These are phyloP conservation scores for Tachysurus fulvidraco DNA, from an alignment of 2,113 vertebrate species.

Conservation along the genomic window DNA sequence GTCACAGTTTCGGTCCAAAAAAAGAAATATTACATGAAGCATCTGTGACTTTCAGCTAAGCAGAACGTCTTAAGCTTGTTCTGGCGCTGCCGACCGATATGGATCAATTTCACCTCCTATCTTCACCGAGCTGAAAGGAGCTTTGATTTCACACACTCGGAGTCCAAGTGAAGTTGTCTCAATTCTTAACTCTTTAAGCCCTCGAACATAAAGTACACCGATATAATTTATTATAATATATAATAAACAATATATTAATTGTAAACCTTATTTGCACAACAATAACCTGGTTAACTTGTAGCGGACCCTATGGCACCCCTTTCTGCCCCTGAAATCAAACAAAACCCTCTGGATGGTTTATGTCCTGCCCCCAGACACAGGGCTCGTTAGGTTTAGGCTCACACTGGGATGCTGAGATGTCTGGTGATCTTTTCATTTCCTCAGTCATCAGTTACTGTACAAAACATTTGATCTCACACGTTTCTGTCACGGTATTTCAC, in stretches of 20 bases:
- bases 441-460: not conserved
- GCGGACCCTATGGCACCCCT: too few species aligned
- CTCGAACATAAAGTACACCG: not conserved
- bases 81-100: not conserved
- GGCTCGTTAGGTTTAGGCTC: not conserved
- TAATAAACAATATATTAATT: not conserved
- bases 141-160: slow-evolving; percentile 10
- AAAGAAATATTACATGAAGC: not conserved
- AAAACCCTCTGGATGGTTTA: not conserved
- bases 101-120: not conserved
- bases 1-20: not conserved
- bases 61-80: not conserved
- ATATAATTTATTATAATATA: too few species aligned
- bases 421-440: too few species aligned
- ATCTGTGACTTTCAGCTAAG: not conserved
- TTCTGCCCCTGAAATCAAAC: not conserved
- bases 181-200: not conserved
- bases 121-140: not conserved
- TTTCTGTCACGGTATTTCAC: too few species aligned
- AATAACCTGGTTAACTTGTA: not conserved
- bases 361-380: not conserved
- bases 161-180: not conserved
- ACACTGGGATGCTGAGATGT: too few species aligned
- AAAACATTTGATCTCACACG: not conserved
- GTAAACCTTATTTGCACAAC: not conserved